Percentiles rank a stretch among this genome's conserved stretches.
Evolutionary conservation across 2,888 invertebrate species (phyloP).

Genomic region (Acanthosoma haemorrhoidale): DNA sequence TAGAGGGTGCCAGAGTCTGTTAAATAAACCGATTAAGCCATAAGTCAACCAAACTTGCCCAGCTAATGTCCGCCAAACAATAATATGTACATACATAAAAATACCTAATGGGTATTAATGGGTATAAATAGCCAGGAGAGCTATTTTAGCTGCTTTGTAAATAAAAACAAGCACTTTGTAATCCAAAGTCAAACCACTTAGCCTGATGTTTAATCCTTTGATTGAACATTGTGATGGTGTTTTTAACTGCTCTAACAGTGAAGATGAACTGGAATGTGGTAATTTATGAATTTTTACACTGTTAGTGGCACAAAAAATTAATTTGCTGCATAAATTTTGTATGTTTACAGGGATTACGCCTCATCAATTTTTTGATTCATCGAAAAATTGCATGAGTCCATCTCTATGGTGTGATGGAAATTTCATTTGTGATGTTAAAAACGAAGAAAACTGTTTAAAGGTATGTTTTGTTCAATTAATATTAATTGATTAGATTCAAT

Average conservation of each 20-base stretch:
- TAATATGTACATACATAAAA: no score
- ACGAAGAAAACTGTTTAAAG: slow-evolving; percentile 47
- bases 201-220: slow-evolving; percentile 37
- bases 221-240: slow-evolving; percentile 40
- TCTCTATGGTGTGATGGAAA: slow-evolving; percentile 49
- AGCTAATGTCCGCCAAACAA: no score
- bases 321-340: not conserved
- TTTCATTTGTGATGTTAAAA: slow-evolving; percentile 50
- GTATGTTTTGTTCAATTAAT: no score
- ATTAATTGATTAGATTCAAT: no score
- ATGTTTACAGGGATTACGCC: not conserved
- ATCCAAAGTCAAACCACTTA: slow-evolving; percentile 33
- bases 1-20: no score
- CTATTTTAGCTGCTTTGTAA: no score
- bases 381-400: slow-evolving; percentile 47
- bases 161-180: slow-evolving; percentile 37
- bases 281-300: slow-evolving; percentile 24
- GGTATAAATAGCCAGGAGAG: no score
- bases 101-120: no score
- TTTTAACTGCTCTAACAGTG: slow-evolving; percentile 41
- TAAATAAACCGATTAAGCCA: no score
- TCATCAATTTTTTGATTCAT: not conserved
- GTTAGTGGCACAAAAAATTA: not conserved
- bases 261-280: slow-evolving; percentile 43
- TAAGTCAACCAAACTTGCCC: no score